These are phyloP conservation scores for Melanophora roralis DNA, from an alignment of 2,888 invertebrate species.

Conservation along the genomic window DNA sequence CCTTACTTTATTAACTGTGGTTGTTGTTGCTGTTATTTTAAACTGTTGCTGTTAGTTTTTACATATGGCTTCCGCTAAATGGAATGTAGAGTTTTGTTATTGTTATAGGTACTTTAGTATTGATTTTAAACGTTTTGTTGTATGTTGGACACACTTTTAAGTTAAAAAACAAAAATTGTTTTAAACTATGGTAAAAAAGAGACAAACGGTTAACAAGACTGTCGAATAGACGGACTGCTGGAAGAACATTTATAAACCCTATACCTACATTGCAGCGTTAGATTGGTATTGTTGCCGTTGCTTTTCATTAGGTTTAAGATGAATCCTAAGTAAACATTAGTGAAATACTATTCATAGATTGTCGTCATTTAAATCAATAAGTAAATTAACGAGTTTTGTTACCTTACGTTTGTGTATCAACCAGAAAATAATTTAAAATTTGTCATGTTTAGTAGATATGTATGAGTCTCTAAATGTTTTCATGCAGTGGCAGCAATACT, in stretches of 20 bases:
- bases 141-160: constrained; percentile 34
- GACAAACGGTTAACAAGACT: constrained; percentile 1
- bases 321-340: constrained; percentile 49
- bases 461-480: background rate
- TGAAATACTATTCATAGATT: constrained; percentile 49
- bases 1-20: background rate
- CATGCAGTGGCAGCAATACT: background rate
- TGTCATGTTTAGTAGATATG: background rate
- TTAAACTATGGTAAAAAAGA: background rate
- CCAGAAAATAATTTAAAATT: too few species aligned
- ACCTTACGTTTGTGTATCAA: background rate
- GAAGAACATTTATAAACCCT: background rate
- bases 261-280: background rate
- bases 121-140: constrained; percentile 1
- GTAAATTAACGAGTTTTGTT: constrained; percentile 57
- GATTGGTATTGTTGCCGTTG: constrained; percentile 18
- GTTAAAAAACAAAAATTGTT: constrained; percentile 25
- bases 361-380: constrained; percentile 61
- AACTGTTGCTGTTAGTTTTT: constrained; percentile 47
- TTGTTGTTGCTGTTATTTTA: too few species aligned
- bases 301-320: constrained; percentile 16
- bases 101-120: background rate
- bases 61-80: constrained; percentile 62
- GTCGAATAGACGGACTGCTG: constrained; percentile 19
- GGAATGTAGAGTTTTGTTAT: constrained; percentile 26